Base-by-base conservation (phyloP, 2,888 invertebrate species). In the Cataglyphis rosenhaueri region DNA sequence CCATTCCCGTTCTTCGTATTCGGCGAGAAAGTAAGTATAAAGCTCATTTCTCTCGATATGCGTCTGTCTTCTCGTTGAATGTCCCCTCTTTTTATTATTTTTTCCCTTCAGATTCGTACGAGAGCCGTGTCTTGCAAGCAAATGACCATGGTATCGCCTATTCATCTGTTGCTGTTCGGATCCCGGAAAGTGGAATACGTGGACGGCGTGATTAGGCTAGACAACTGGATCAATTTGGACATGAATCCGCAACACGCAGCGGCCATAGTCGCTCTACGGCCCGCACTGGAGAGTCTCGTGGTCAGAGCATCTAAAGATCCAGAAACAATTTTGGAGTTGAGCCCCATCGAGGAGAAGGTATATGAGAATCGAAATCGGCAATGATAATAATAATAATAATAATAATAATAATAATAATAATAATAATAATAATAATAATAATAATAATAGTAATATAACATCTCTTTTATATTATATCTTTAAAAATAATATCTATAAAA, bases 1-100 rank as follows among this genome's bases (percentile, higher is more conserved):
- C 97, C 98, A 0, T 99, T 98, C 87, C 99, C 99, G 0, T 97
- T 99, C 94, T 99, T 99, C 94, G 98, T 99, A 81, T 99, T 99
- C 94, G 99, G 99, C 0, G 99, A 99, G 95, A 99, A 99, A 95
- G 96, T 96, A 91, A 86, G 15, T n/a, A 52, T n/a, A 52, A n/a
- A 52, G 25, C n/a, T 52, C 18, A 6, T 65, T 65, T 65, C 59
- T 3, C 1, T 10, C 10, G 10, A 32, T 32, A 29, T 32, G 32
- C 48, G 73, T 35, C n/a, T 41, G 0, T 64, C 6, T 38, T 32
- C 75, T 18, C 59, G 75, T 52, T 0, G 8, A 57, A 25, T 4
- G 2, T 52, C 29, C 21, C n/a, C 15, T n/a, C 71, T 65, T 21
- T 57, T 38, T 74, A 44, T 61, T 6, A 32, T 57, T n/a, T 48